These are phyloP conservation scores for Chrysaora quinquecirrha DNA, from an alignment of 30 jellyfish, hydroid and myxozoan genomes.

Conservation along the genomic window DNA sequence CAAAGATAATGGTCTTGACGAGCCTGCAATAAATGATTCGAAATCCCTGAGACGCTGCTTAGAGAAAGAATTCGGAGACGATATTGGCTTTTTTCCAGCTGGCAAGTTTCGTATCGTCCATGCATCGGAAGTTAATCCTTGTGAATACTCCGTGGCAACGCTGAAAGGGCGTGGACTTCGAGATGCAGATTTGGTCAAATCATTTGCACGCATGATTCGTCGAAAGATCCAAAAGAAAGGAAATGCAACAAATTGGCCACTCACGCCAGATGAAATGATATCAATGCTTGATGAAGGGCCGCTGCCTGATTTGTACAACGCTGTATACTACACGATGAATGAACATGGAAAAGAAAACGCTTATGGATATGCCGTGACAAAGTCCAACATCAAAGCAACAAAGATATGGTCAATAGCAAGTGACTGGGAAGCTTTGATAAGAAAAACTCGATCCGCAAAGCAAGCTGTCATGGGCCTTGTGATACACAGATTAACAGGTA, in stretches of 20 bases:
- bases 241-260: background rate
- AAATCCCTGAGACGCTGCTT: no score
- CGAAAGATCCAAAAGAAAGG: background rate
- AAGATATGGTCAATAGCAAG: background rate
- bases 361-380: conserved; percentile 3
- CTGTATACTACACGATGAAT: background rate
- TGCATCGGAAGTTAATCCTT: no score
- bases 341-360: background rate
- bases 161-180: conserved; percentile 12
- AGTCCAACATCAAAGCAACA: background rate
- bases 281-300: background rate
- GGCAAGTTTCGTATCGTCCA: no score
- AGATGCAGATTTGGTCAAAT: background rate
- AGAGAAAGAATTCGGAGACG: no score
- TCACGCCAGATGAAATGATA: background rate
- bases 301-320: background rate
- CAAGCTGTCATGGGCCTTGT: background rate
- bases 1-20: no score
- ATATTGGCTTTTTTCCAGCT: no score
- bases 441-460: background rate
- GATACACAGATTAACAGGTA: background rate
- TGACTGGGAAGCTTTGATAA: background rate
- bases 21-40: no score
- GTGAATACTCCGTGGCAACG: no score
- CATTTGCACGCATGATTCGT: background rate